Conservation (phyloP, 1,140 invertebrate genomes). For the Acyrthosiphon pisum region DNA sequence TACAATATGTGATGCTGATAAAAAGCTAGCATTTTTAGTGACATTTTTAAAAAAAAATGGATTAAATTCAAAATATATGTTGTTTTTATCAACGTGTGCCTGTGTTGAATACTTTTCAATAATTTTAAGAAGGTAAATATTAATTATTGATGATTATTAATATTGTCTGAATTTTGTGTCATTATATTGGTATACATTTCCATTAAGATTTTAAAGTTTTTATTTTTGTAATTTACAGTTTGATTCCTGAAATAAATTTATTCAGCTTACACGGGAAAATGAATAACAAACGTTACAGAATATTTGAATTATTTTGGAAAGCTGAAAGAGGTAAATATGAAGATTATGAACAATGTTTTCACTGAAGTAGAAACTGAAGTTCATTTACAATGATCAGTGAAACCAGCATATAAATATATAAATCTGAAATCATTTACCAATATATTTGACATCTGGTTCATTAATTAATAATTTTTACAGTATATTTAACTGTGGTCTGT, state of each 20-base stretch:
- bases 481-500: too few species aligned
- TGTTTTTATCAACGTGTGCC: constrained; percentile 96
- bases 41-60: constrained; percentile 74
- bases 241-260: constrained; percentile 71
- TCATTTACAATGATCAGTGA: background rate
- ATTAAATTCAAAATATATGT: constrained; percentile 78
- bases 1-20: constrained; percentile 76
- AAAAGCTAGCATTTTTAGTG: constrained; percentile 79
- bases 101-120: constrained; percentile 93
- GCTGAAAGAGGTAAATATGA: constrained; percentile 68
- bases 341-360: background rate
- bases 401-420: background rate
- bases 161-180: background rate
- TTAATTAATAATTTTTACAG: background rate
- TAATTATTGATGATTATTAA: background rate
- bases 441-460: background rate
- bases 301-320: constrained; percentile 84
- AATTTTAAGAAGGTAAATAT: constrained; percentile 69
- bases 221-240: constrained; percentile 61
- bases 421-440: background rate
- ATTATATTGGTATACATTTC: background rate
- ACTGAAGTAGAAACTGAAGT: background rate
- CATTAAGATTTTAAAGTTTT: background rate
- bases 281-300: constrained; percentile 84
- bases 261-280: constrained; percentile 93